Percentiles rank a stretch among this genome's conserved stretches.
Evolutionary conservation across 2,888 invertebrate genomes (phyloP).

Genomic region (Diploptera punctata): DNA sequence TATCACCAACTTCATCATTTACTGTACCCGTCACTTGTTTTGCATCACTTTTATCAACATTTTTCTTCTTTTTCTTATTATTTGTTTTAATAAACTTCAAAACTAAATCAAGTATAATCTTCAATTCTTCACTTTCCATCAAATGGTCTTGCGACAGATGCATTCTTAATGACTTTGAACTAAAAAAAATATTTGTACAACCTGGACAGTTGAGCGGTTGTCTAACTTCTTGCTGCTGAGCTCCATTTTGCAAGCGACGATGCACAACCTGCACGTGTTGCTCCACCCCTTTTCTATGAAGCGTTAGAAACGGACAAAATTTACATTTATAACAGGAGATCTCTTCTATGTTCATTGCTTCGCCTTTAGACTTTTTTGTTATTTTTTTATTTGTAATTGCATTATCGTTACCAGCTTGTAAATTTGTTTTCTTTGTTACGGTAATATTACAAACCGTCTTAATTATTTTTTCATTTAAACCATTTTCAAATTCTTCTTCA

Average conservation of each 20-base stretch:
- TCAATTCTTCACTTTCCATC: conserved; percentile 66
- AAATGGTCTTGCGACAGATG: conserved; percentile 74
- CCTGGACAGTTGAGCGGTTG: conserved; percentile 37
- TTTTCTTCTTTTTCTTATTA: conserved; percentile 52
- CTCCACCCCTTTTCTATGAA: conserved; percentile 23
- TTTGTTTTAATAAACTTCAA: conserved; percentile 53
- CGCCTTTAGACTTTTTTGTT: not conserved
- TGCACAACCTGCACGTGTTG: conserved; percentile 34
- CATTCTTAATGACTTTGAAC: conserved; percentile 62
- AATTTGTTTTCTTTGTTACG: not conserved
- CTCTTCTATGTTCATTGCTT: conserved; percentile 13
- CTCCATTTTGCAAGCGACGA: not conserved
- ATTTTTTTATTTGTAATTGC: not conserved
- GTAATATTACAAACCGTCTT: not conserved
- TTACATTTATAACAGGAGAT: conserved; percentile 40
- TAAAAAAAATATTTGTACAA: conserved; percentile 38
- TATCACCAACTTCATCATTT: conserved; percentile 58
- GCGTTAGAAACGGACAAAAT: conserved; percentile 38
- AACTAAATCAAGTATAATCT: conserved; percentile 63
- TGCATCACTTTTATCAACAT: conserved; percentile 48
- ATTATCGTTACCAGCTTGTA: not conserved
- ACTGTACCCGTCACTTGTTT: conserved; percentile 42
- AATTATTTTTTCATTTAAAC: not conserved
- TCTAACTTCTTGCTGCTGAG: not conserved
- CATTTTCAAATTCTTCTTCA: not conserved